Evolutionary conservation across 1,140 invertebrate species (phyloP), one percentile per base, ranked within the genome.

Genomic region (Rhyacophila brunnea): DNA sequence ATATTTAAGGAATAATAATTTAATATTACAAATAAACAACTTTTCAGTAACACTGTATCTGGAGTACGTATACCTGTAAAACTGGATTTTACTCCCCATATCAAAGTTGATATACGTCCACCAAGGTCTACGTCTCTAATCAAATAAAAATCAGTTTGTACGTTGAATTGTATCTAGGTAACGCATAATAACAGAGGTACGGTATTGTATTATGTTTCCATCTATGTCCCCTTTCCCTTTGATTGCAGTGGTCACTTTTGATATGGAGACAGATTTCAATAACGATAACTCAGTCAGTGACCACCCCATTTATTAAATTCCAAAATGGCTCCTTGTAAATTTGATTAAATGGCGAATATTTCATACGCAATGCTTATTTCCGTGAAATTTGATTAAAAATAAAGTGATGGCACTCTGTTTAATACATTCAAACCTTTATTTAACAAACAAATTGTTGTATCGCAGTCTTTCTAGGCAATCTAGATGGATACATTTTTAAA

Each of bases 91-190:
- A 6, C 44, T 44, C 43, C 14, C 6, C 17, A 19, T 13, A 56
- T 54, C 10, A 34, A 42, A 14, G 35, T 19, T 45, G 13, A 45
- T 32, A 18, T 3, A 9, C 51, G 38, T 28, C 23, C 14, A 5
- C 17, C 11, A 40, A 14, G 51, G 53, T 49, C 52, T 57, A 36
- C 23, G 18, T 32, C 14, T 49, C 52, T 64, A 64, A 64, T 64
- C 62, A 64, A 64, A 64, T 64, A 64, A 64, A 64, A 64, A 64
- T 64, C 62, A 60, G 52, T 52, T 49, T 42, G 48, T 19, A 44
- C 45, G 20, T 55, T 15, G 34, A 18, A 35, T 35, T 15, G 53
- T 62, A 57, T 62, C 53, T 44, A 36, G 54, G 53, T 40, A 52
- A 44, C 45, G 40, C 17, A 17, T 40, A 45, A n/a, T 42, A 13